Base-by-base conservation (phyloP, 1,140 invertebrate species). In the Anagrus nilaparvatae region DNA sequence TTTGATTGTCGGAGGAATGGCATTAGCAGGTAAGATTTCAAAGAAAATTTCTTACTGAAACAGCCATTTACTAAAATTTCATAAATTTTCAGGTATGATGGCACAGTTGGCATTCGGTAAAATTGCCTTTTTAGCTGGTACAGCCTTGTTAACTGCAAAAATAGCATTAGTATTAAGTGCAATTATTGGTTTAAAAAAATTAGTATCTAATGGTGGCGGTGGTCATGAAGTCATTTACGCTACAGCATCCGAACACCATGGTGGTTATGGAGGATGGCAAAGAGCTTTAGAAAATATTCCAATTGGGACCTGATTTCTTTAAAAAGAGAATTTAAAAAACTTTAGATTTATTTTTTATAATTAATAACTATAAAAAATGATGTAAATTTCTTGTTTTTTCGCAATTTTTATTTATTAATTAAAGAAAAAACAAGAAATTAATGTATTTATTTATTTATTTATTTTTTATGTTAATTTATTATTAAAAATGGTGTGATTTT, bases 101-200 rank as follows among this genome's bases (percentile, higher is more conserved):
- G 72, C 73, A 2, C 77, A 81, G 60, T 56, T 81, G 59, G 74
- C 77, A 30, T 74, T 80, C 45, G 78, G 77, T 6, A 81, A 79
- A 61, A 72, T 81, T 25, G 77, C 77, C 7, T 70, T 81, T 34
- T 59, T 79, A 24, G 76, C 78, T 12, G 79, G 78, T 16, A 74
- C 77, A 3, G 79, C 79, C 8, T 61, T 82, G 23, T 61, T 82
- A 5, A 72, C 81, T 17, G 74, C 78, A 1, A 82, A 82, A 56
- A 72, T 82, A 27, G 78, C 79, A 1, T 54, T 82, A 8, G 63
- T 81, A 30, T 54, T 81, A n/a, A 77, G 79, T 3, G 67, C 74
- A 3, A 70, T 82, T 51, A 72, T 76, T 46, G 73, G 75, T 40
- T 50, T 79, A 53, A 80, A 79, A 60, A 80, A 79, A 56, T 65